These are phyloP conservation scores for Sebastes schlegelii DNA, from an alignment of 2,113 vertebrate species.

Conservation along the genomic window DNA sequence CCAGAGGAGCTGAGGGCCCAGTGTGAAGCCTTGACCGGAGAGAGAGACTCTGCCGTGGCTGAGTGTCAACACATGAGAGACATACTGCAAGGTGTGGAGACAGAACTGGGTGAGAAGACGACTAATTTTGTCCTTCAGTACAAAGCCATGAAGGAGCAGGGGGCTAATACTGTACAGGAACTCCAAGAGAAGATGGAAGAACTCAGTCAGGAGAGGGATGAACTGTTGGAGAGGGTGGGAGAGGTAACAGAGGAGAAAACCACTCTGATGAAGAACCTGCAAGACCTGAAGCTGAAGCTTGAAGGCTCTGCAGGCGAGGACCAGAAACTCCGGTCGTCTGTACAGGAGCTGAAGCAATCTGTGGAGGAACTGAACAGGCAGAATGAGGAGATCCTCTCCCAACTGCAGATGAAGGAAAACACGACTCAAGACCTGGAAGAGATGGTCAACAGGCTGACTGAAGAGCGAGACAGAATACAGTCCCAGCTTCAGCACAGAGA, in stretches of 20 bases:
- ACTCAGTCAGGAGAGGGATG: constrained; percentile 87
- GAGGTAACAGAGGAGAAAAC: constrained; percentile 87
- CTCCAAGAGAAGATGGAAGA: constrained; percentile 88
- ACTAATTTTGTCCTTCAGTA: constrained; percentile 90
- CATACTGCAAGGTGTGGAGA: constrained; percentile 88
- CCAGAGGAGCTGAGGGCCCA: constrained; percentile 85
- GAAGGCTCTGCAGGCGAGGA: constrained; percentile 74
- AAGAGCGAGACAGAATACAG: constrained; percentile 78
- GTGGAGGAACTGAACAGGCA: constrained; percentile 81
- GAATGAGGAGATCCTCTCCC: constrained; percentile 79
- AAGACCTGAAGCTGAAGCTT: constrained; percentile 77
- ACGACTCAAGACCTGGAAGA: constrained; percentile 83
- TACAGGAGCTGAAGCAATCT: constrained; percentile 77
- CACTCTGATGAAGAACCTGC: constrained; percentile 82
- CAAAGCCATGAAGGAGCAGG: constrained; percentile 90
- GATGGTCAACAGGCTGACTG: constrained; percentile 72
- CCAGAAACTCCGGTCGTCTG: constrained; percentile 51
- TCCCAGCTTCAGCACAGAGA: constrained; percentile 76
- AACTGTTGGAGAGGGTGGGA: constrained; percentile 79
- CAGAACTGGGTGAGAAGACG: constrained; percentile 89
- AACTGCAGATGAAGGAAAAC: constrained; percentile 83
- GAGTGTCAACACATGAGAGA: constrained; percentile 88
- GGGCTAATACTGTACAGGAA: constrained; percentile 84
- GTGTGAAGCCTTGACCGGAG: constrained; percentile 83
- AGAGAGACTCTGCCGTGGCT: constrained; percentile 87